Conservation (phyloP, 2,113 vertebrate species). For the Eudyptes chrysolophus region DNA sequence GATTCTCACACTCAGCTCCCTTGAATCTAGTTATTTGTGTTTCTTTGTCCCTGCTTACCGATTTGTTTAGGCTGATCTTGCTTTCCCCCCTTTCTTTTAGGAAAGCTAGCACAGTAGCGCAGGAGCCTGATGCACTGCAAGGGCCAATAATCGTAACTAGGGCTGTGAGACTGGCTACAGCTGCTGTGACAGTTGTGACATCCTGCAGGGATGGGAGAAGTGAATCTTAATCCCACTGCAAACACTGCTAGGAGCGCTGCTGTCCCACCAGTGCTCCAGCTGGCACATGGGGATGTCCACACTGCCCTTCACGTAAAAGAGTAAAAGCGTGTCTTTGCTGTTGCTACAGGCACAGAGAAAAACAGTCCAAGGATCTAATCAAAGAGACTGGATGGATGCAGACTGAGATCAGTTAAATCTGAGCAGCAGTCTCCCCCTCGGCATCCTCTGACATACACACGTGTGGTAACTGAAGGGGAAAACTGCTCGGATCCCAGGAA, state of each 20-base stretch:
- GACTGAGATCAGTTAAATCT: not conserved
- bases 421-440: not conserved
- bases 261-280: not conserved
- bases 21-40: not conserved
- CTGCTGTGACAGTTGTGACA: not conserved
- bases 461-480: not conserved
- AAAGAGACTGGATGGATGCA: not conserved
- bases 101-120: not conserved
- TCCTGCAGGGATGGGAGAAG: not conserved
- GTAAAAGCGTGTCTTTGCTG: not conserved
- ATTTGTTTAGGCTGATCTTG: not conserved
- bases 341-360: not conserved
- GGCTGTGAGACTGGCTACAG: not conserved
- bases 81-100: not conserved
- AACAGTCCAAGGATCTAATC: not conserved
- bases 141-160: not conserved
- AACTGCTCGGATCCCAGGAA: not conserved
- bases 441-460: not conserved
- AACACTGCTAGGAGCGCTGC: not conserved
- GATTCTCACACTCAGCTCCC: not conserved
- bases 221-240: not conserved
- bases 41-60: not conserved
- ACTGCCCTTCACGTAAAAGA: not conserved
- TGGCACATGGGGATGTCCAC: not conserved
- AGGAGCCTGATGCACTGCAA: not conserved